A percentile compares a stretch with the other conserved stretches of the same genome.
These are phyloP conservation scores for Girardinus metallicus DNA, from an alignment of 2,797 vertebrate species.

Conservation along the genomic window DNA sequence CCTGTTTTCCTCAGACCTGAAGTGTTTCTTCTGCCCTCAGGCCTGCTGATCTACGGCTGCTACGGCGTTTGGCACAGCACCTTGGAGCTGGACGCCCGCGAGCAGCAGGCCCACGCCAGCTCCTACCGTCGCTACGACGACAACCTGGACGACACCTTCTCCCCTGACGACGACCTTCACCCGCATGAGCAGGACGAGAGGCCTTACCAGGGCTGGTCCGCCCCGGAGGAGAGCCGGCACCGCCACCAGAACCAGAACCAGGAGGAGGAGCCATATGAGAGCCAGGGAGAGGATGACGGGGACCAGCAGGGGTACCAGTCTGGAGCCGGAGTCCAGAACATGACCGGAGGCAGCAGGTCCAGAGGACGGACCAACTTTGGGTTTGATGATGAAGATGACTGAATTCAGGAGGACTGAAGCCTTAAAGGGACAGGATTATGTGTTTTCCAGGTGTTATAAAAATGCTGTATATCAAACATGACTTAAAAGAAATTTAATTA, in stretches of 20 bases:
- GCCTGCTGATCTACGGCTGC: constrained; percentile 92
- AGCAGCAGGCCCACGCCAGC: constrained; percentile 91
- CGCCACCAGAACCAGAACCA: constrained; percentile 71
- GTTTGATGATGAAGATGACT: constrained; percentile 63
- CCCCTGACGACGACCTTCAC: constrained; percentile 76
- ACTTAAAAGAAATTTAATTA: too few species aligned
- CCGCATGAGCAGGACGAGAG: constrained; percentile 72
- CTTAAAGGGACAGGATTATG: not conserved
- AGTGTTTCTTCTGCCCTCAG: constrained; percentile 79
- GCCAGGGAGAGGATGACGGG: constrained; percentile 19
- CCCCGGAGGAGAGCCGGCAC: constrained; percentile 85
- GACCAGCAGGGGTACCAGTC: constrained; percentile 70
- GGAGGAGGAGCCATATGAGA: constrained; percentile 22
- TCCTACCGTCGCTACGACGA: constrained; percentile 94
- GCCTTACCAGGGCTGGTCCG: constrained; percentile 87
- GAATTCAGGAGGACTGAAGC: constrained; percentile 44
- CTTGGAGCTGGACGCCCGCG: constrained; percentile 88
- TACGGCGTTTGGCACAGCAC: constrained; percentile 98
- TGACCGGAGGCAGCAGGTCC: constrained; percentile 73
- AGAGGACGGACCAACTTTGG: constrained; percentile 68
- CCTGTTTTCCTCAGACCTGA: not conserved
- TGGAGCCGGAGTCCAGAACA: constrained; percentile 74
- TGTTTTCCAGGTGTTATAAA: too few species aligned
- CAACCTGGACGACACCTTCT: constrained; percentile 91
- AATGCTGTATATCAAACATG: too few species aligned